Evolutionary conservation across 1,140 invertebrate species (phyloP), one percentile per base, ranked within the genome.

Genomic region (Vollenhovia emeryi): DNA sequence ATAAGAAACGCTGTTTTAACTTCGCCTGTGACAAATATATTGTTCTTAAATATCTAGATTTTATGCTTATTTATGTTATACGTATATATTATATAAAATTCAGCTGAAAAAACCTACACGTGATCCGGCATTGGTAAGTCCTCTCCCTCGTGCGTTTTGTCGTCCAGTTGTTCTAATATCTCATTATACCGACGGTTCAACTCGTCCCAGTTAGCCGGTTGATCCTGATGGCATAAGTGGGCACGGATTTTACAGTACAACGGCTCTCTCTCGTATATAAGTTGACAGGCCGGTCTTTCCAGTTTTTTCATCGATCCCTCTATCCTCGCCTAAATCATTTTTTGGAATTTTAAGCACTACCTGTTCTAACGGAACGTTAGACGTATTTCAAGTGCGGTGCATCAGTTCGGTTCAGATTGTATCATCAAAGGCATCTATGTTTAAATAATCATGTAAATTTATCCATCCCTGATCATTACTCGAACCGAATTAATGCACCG

Each of bases 201-300:
- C 5, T 94, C 88, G 0, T 95, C 85, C 95, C 95, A 96, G 18
- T 94, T 91, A 0, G 95, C 92, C 45, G 83, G 75, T 33, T 87
- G 83, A 2, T 93, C 95, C 84, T 95, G 95, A 24, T 93, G 85
- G 82, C 95, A 95, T 3, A 96, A 75, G 8, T 93, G 89, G 0
- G 94, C 89, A 27, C 95, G 92, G 66, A 96, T 95, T 91, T 95
- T 95, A 48, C 92, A 93, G 64, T 92, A 95, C 18, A 95, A 43
- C 27, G 95, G 94, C 50, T 95, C 95, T 18, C 80, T 90, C 11
- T 95, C 92, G 55, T 95, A 96, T 15, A 95, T 13, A 43, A 94
- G 91, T 36, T 89, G 84, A 76, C 90, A 94, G 9, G 94, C 88
- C 18, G 93, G 73, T 5, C 43, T 78, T 0, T 91, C 79, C 30